Evolutionary conservation across 2,113 vertebrate species (phyloP), one percentile per base, ranked within the genome.

Genomic region (Xiphorhynchus elegans): DNA sequence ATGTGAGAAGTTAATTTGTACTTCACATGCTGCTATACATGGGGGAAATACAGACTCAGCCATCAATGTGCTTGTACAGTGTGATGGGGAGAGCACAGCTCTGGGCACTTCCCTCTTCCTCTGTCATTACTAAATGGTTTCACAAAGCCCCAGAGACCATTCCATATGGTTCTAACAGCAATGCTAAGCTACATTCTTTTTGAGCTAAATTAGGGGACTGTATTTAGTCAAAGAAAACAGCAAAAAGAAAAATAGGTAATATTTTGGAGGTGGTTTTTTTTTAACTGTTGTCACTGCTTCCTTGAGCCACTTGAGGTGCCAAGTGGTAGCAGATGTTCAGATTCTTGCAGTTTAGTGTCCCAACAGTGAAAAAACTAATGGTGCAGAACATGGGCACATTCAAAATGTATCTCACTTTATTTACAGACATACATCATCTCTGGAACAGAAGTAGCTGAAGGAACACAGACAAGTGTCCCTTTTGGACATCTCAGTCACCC

Each of bases 1-100:
- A 62, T 10, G 19, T 40, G 13, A 44, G 33, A 76, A 84, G 42
- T 24, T 37, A 18, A 35, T 47, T 28, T 72, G 14, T 74, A 24
- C 53, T 92, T 72, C 46, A 49, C 10, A 9, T 14, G 23, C 9
- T 67, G 35, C 29, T 76, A 15, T 7, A 64, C 46, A 66, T 13
- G 17, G 15, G 16, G 20, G 7, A 46, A 75, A 37, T 10, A 53
- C 3, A 63, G 62, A 18, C 70, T 59, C 20, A 4, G 35, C 29
- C 14, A 63, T 12, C 19, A 19, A 55, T 2, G 1, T 12, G 39
- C 35, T 33, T 1, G 0, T 47, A 33, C 24, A 40, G 40, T 0
- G 1, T 31, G n/a, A 49, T 31, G 40, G 0, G 0, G 40, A 4
- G 9, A 62, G n/a, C 3, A 7, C 50, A 83, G 50, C 50, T 63